These are phyloP conservation scores for Chamaea fasciata DNA, from an alignment of 2,113 vertebrate species.

Conservation along the genomic window DNA sequence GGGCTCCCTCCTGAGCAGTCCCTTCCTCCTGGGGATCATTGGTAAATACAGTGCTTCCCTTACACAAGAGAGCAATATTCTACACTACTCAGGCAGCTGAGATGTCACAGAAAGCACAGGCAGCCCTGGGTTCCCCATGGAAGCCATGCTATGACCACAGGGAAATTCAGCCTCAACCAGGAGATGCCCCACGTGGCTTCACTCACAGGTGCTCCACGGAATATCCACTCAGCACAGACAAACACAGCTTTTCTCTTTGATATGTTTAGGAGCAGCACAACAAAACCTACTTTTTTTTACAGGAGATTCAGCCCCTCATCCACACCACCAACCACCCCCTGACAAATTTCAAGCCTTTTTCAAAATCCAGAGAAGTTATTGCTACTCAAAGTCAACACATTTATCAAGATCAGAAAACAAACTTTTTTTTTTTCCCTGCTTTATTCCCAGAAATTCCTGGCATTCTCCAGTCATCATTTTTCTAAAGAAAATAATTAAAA, in stretches of 20 bases:
- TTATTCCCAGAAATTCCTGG: neutral
- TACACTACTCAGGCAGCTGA: neutral
- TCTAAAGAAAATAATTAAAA: conserved; percentile 19
- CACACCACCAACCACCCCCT: neutral
- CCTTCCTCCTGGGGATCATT: neutral
- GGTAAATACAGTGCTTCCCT: neutral
- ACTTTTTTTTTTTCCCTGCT: neutral
- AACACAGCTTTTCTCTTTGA: neutral
- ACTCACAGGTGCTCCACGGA: neutral
- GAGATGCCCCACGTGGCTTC: rapidly evolving
- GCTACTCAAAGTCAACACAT: neutral
- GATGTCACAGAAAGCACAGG: neutral
- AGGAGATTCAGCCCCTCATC: neutral
- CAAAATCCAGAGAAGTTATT: neutral
- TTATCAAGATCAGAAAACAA: neutral
- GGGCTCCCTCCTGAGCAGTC: neutral
- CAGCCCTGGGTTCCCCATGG: neutral
- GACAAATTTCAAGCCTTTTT: neutral
- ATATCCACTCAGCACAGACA: neutral
- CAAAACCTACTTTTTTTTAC: neutral
- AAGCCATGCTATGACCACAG: neutral
- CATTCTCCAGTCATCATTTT: neutral
- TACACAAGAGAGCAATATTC: neutral
- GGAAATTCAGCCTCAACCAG: neutral
- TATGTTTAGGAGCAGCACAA: neutral